Percentiles rank a stretch among this genome's conserved stretches.
Evolutionary conservation across 2,888 invertebrate genomes (phyloP).

Genomic region (Polydrusus tereticollis): DNA sequence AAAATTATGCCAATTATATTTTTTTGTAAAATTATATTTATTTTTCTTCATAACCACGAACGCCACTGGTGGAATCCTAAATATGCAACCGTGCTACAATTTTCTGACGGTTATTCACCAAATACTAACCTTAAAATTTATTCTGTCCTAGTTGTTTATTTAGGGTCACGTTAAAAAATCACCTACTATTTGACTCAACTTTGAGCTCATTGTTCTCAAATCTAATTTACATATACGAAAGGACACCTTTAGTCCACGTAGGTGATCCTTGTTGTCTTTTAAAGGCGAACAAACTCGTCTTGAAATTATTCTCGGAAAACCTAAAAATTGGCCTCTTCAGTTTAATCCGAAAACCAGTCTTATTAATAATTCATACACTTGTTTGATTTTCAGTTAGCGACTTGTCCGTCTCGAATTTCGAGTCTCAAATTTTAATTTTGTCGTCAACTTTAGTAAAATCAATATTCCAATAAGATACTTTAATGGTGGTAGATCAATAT

Average conservation of each 20-base stretch:
- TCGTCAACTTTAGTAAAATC: conserved; percentile 3
- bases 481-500: background rate
- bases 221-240: background rate
- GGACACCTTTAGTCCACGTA: background rate
- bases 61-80: no score
- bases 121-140: no score
- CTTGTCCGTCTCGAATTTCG: background rate
- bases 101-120: no score
- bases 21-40: no score
- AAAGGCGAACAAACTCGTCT: conserved; percentile 16
- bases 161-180: no score
- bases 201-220: background rate
- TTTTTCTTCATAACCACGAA: no score
- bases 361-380: conserved; percentile 30
- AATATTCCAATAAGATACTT: background rate
- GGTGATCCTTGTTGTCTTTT: background rate
- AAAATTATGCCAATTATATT: no score
- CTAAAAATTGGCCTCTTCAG: conserved; percentile 15
- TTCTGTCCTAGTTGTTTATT: no score
- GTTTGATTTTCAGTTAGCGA: conserved; percentile 30
- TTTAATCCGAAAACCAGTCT: conserved; percentile 18
- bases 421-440: conserved; percentile 7
- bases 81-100: no score
- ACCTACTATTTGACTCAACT: background rate
- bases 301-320: conserved; percentile 6